phyloP scores from a whole-genome alignment of 2,888 invertebrate genomes.

The Ectemnius cavifrons region DNA sequence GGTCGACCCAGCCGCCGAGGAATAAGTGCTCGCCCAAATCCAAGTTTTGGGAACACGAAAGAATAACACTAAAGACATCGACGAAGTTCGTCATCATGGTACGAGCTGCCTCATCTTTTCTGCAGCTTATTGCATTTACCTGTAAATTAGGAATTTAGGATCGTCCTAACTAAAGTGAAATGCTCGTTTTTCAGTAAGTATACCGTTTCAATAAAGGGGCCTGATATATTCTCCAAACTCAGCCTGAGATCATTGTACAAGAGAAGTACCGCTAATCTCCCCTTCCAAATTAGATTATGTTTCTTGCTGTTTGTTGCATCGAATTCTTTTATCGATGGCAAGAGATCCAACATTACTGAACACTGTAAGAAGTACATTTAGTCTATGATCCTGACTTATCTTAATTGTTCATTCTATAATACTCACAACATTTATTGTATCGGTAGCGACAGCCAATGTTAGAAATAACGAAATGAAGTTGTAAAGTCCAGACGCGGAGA shows the following conservation, averaged over 20 bases:
- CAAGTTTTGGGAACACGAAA: slow-evolving; percentile 62
- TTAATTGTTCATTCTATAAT: not conserved
- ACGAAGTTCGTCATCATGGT: slow-evolving; percentile 71
- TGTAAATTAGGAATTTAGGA: slow-evolving; percentile 28
- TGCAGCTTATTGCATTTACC: slow-evolving; percentile 71
- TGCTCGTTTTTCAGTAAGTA: not conserved
- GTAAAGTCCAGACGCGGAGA: slow-evolving; percentile 80
- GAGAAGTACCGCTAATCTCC: slow-evolving; percentile 68
- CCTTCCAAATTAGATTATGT: slow-evolving; percentile 70
- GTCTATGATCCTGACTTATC: not conserved
- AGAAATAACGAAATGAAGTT: slow-evolving; percentile 79
- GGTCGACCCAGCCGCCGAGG: slow-evolving; percentile 74
- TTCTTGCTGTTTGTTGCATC: slow-evolving; percentile 58
- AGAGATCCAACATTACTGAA: slow-evolving; percentile 69
- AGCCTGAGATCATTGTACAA: slow-evolving; percentile 68
- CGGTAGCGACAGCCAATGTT: slow-evolving; percentile 77
- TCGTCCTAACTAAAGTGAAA: not conserved
- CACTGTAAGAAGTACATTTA: slow-evolving; percentile 58
- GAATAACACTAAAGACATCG: slow-evolving; percentile 65
- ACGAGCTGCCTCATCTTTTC: slow-evolving; percentile 68
- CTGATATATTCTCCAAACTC: slow-evolving; percentile 55
- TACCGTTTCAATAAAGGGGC: slow-evolving; percentile 63
- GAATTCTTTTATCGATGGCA: slow-evolving; percentile 65
- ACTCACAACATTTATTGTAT: slow-evolving; percentile 76
- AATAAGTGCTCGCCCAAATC: slow-evolving; percentile 66